A percentile compares a stretch with the other conserved stretches of the same genome.
These are phyloP conservation scores for Hypocryptadius cinnamomeus DNA, from an alignment of 2,113 vertebrate species.

Conservation along the genomic window DNA sequence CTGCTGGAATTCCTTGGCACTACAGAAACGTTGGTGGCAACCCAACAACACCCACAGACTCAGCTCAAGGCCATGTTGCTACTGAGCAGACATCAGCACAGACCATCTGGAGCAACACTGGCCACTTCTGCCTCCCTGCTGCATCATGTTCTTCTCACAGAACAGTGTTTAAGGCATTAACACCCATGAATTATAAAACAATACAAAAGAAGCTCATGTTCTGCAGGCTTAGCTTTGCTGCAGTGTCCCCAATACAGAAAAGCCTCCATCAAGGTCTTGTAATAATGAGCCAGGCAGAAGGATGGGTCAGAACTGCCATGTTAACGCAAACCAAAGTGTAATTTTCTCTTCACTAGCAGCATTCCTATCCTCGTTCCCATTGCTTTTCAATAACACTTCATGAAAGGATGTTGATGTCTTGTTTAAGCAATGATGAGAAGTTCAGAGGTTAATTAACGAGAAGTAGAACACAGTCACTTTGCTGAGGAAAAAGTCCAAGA, in stretches of 20 bases:
- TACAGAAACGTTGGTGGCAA: too few relatives aligned
- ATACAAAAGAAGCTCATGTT: not conserved
- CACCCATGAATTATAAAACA: not conserved
- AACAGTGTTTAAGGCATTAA: not conserved
- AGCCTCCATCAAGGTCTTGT: not conserved
- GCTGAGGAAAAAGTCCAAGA: not conserved
- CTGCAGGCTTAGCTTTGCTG: not conserved
- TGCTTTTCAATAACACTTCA: not conserved
- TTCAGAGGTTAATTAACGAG: conserved; percentile 12
- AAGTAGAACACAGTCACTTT: not conserved
- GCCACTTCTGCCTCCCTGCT: not conserved
- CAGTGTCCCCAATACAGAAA: not conserved
- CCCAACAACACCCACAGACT: not conserved
- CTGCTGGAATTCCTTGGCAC: not conserved
- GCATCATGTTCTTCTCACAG: not conserved
- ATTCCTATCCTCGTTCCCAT: not conserved
- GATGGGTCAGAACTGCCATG: not conserved
- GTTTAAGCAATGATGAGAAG: not conserved
- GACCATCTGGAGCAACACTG: accelerated
- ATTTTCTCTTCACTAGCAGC: not conserved
- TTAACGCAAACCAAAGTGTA: not conserved
- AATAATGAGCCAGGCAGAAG: not conserved
- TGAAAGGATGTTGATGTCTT: not conserved
- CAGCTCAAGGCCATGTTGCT: not conserved
- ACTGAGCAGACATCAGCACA: not conserved